These are phyloP conservation scores for Tachypleus tridentatus DNA, from an alignment of 1,140 invertebrate genomes.

Conservation along the genomic window DNA sequence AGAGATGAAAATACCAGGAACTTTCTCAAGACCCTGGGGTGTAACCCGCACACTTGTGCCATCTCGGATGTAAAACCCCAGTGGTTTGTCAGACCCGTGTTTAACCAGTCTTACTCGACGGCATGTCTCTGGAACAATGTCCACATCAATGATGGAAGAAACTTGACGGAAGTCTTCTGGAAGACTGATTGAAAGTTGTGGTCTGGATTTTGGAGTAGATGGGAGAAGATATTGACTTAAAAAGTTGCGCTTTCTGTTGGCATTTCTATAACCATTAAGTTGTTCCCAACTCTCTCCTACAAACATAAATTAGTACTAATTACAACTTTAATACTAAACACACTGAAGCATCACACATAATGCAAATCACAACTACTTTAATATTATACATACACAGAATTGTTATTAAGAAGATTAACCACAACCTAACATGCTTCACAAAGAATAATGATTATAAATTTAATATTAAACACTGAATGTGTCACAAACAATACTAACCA, in stretches of 20 bases:
- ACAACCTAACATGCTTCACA: too few relatives aligned
- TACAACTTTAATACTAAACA: too few relatives aligned
- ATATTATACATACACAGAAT: too few relatives aligned
- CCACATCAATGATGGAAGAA: constrained; percentile 97
- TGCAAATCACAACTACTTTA: too few relatives aligned
- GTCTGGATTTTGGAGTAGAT: constrained; percentile 15
- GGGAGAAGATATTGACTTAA: constrained; percentile 55
- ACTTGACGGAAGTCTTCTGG: constrained; percentile 95
- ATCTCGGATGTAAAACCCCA: constrained; percentile 92
- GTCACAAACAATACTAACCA: too few relatives aligned
- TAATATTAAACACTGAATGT: too few relatives aligned
- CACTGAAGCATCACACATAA: too few relatives aligned
- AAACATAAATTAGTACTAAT: constrained; percentile 22
- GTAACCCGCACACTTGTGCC: constrained; percentile 69
- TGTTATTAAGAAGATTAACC: too few relatives aligned
- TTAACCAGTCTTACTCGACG: constrained; percentile 89
- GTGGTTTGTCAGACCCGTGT: constrained; percentile 93
- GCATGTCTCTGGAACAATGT: constrained; percentile 95
- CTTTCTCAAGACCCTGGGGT: constrained; percentile 64
- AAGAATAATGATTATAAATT: too few relatives aligned
- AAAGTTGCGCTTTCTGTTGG: constrained; percentile 50
- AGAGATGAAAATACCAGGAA: constrained; percentile 97
- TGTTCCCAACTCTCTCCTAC: constrained; percentile 68
- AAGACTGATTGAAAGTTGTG: constrained; percentile 52
- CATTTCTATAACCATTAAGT: constrained; percentile 67